Percentiles rank a stretch among this genome's conserved stretches.
These are phyloP conservation scores for Diorhabda elongata DNA, from an alignment of 1,140 invertebrate genomes.

Conservation along the genomic window DNA sequence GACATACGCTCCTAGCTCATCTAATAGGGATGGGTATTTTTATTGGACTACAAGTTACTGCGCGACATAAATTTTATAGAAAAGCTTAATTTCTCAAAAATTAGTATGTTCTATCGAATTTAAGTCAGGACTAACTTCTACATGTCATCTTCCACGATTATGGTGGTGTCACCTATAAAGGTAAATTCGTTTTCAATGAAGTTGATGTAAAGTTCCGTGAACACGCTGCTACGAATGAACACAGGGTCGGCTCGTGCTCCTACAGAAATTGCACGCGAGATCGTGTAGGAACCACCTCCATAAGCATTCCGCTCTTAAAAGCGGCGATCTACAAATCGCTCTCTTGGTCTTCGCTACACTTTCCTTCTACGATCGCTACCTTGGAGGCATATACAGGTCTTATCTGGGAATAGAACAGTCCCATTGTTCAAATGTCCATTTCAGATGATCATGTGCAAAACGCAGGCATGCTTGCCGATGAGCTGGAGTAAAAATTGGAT, in stretches of 20 bases:
- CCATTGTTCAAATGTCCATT: not conserved
- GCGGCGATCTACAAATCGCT: not conserved
- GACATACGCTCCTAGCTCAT: no score
- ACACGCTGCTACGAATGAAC: not conserved
- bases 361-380: not conserved
- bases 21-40: no score
- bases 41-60: no score
- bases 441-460: not conserved
- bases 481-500: not conserved
- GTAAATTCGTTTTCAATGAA: not conserved
- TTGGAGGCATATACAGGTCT: not conserved
- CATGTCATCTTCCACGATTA: no score
- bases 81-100: no score
- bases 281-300: conserved; percentile 1
- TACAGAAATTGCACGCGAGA: not conserved
- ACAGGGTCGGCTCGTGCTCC: not conserved
- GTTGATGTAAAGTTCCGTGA: not conserved
- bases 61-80: no score
- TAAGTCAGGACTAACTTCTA: no score
- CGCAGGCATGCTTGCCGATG: not conserved
- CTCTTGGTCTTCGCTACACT: not conserved
- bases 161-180: not conserved
- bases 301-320: not conserved
- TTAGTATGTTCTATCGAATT: no score
- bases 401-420: not conserved